Base-by-base conservation (phyloP, 2,113 vertebrate genomes). In the Mastomys coucha region DNA sequence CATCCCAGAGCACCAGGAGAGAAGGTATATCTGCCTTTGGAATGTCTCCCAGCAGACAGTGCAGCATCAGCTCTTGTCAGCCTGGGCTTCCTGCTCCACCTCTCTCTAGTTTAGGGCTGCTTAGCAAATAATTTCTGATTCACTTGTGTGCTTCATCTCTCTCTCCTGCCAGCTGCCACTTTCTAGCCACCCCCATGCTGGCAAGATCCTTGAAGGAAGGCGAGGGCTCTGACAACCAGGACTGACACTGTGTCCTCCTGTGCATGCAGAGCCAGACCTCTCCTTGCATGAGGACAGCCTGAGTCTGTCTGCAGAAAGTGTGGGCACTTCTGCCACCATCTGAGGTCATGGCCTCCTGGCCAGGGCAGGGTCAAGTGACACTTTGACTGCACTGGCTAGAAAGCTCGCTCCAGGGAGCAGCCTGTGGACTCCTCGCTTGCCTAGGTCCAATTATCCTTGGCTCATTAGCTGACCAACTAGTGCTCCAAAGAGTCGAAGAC, bases 91-190 rank as follows among this genome's bases (percentile, higher is more conserved):
- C 53, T 92, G 60, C 49, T 78, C 11, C 69, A 6, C 28, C 39
- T 78, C 33, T 78, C 42, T 67, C 75, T 70, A 28, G 19, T 58
- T 94, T 53, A 20, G 51, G 22, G 13, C 45, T 58, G 84, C 60
- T 92, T 84, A 84, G 60, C 65, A 94, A 94, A 90, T 91, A 58
- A 36, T 90, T 69, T 88, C 92, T 42, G 93, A 81, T 39, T 94
- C 92, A 97, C 16, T 39, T 17, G 31, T 28, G 65, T 60, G 33
- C 39, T 13, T 60, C n/a, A n/a, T 39, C n/a, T 51, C 16, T 86
- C 39, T 31, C 65, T 95, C 77, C 67, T 63, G 86, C 88, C 91
- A 56, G 49, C 53, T 14, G 1, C 4, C 42, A 77, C 81, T 89
- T 39, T 91, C 65, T 11, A 80, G 31, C 72, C 81, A 88, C 65